A percentile compares a stretch with the other conserved stretches of the same genome.
Conservation (phyloP, 2,113 vertebrate species). For the Scophthalmus maximus region DNA sequence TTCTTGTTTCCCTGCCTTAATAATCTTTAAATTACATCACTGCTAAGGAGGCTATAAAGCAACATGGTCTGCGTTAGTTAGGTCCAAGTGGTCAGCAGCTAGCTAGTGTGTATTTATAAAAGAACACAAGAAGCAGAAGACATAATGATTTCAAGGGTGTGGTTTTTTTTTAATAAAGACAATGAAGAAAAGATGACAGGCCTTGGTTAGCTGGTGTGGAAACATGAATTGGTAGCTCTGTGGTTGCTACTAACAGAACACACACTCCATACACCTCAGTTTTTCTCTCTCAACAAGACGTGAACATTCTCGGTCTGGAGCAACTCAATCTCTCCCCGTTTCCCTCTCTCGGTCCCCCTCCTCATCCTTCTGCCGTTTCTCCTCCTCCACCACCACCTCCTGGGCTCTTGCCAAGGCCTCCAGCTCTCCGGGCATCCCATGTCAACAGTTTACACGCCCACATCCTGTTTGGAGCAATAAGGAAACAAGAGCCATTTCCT, state of each 20-base stretch:
- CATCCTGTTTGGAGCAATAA: slow-evolving; percentile 88
- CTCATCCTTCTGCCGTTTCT: slow-evolving; percentile 14
- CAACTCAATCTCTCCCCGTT: slow-evolving; percentile 33
- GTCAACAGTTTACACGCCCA: slow-evolving; percentile 85
- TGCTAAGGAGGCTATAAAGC: slow-evolving; percentile 54
- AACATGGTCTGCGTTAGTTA: slow-evolving; percentile 46
- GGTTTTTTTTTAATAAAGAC: background rate
- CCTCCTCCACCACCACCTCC: slow-evolving; percentile 30
- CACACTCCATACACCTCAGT: background rate
- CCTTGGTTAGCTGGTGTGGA: background rate
- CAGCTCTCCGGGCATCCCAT: slow-evolving; percentile 76
- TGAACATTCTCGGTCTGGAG: slow-evolving; percentile 23
- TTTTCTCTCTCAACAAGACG: background rate
- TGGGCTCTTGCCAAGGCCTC: slow-evolving; percentile 73
- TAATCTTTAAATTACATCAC: slow-evolving; percentile 53
- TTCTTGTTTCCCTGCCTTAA: slow-evolving; percentile 31
- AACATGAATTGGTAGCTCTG: background rate
- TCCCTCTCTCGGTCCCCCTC: slow-evolving; percentile 27
- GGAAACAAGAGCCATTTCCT: slow-evolving; percentile 83
- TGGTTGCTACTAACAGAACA: background rate
- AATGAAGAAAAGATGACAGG: background rate
- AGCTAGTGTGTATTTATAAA: slow-evolving; percentile 2
- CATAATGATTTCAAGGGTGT: background rate
- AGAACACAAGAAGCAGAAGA: slow-evolving; percentile 15
- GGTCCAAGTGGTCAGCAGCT: slow-evolving; percentile 20